Evolutionary conservation across 2,113 vertebrate genomes (phyloP), one percentile per base, ranked within the genome.

Genomic region (Typhlomys cinereus): DNA sequence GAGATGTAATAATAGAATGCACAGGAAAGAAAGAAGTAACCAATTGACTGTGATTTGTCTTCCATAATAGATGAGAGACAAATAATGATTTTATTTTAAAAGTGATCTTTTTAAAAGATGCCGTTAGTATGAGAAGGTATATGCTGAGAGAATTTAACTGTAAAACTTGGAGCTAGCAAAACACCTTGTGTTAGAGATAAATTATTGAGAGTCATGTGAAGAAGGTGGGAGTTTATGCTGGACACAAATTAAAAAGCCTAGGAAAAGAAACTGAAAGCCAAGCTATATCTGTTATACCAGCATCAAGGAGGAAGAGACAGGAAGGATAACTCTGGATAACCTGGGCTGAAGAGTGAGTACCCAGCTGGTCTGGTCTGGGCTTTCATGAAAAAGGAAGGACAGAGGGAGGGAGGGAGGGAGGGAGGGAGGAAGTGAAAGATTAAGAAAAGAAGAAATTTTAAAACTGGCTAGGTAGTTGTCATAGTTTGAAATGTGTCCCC

Each of bases 21-120:
- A 64, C 64, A 5, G 62, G 25, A 41, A 87, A 76, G 31, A 80
- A 84, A 67, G 21, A 59, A 57, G 4, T 21, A 52, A 70, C 11
- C 39, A 12, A 61, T 41, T 78, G 25, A 94, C 5, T 59, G 82
- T 81, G 57, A 27, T 6, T 78, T 82, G 21, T 14, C n/a, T 67
- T 71, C 6, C 27, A 89, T 41, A 91, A 86, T 21, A 76, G 20
- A 85, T 13, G 17, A 93, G 34, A 94, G 23, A 18, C 15, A 78
- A 92, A 69, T 86, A 29, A 39, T 20, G 39, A 61, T 50, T 80
- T 92, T 88, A 36, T 59, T 67, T 85, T 89, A 31, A 86, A 73
- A 23, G 61, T 39, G 11, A 14, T 82, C 44, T 74, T 5, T 86
- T 69, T 86, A 21, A n/a, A n/a, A 74, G 7, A 3, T 86, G 2